Conservation (phyloP, 2,888 invertebrate species). For the Plagodis pulveraria region DNA sequence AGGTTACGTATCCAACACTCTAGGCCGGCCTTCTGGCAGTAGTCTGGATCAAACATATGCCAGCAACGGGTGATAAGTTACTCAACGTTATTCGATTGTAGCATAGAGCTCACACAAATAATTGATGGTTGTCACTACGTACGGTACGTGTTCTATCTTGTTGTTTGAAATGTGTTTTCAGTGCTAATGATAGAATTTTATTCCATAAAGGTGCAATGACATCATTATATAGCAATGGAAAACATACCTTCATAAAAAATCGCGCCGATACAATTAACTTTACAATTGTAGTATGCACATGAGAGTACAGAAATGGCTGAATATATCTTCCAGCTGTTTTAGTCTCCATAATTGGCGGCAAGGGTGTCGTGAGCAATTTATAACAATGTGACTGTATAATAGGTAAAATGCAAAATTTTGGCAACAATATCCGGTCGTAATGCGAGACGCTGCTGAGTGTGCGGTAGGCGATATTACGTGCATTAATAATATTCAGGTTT, state of each 20-base stretch:
- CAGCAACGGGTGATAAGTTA: too few relatives aligned
- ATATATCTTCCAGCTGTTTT: conserved; percentile 31
- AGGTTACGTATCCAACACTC: too few relatives aligned
- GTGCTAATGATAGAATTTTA: too few relatives aligned
- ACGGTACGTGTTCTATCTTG: background rate
- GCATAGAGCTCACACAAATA: too few relatives aligned
- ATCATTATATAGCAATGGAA: too few relatives aligned
- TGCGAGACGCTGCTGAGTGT: conserved; percentile 52
- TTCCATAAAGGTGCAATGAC: too few relatives aligned
- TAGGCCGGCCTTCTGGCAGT: too few relatives aligned
- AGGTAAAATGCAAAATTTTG: conserved; percentile 58
- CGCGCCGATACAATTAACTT: background rate
- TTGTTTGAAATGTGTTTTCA: background rate
- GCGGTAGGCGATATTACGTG: conserved; percentile 48
- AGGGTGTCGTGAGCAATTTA: conserved; percentile 42
- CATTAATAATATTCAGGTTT: conserved; percentile 53
- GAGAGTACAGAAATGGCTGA: conserved; percentile 8
- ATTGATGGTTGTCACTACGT: too few relatives aligned
- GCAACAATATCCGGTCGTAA: conserved; percentile 54
- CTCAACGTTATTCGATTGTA: too few relatives aligned
- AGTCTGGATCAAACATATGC: too few relatives aligned
- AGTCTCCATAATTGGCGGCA: conserved; percentile 36
- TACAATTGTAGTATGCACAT: background rate
- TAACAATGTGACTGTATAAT: conserved; percentile 36
- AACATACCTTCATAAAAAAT: background rate